Base-by-base conservation (phyloP, 2,888 invertebrate species). In the Drosophila affinis region DNA sequence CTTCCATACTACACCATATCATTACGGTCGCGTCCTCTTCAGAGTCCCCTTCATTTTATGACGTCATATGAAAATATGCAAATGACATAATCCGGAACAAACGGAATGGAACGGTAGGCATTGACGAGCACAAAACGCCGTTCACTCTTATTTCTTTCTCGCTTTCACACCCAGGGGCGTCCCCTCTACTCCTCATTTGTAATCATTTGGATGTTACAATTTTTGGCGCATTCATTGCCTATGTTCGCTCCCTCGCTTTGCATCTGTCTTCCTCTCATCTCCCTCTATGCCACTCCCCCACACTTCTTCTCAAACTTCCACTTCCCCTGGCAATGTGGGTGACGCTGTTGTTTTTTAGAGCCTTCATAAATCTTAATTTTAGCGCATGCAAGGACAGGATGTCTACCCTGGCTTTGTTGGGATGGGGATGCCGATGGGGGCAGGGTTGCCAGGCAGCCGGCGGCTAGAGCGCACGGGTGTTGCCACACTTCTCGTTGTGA, bases 301-400 rank as follows among this genome's bases (percentile, higher is more conserved):
- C 45, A 24, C 72, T 71, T 29, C 7, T 29, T 7, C 39, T 46
- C 51, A 27, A 48, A 27, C 44, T 29, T 47, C 24, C 14, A n/a
- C 44, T 46, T 21, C 17, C 27, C 9, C 34, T 18, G 29, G 53
- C 47, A 21, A 55, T 55, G 39, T 56, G 68, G 65, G 44, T 73
- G 86, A 70, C 76, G 88, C 84, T 84, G 87, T 87, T 85, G 86
- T 81, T 87, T 89, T 89, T 86, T 88, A 89, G 76, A 82, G 83
- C 79, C 83, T 82, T 80, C 89, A 89, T 86, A 89, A 88, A 86
- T 86, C 88, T 88, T 89, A 89, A 86, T 86, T 86, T 85, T 79
- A 87, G 83, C 88, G 88, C 72, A 83, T 83, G 87, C 88, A 79
- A 69, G 75, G 58, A 73, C 74, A 82, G 68, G 77, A 72, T 73